A percentile compares a stretch with the other conserved stretches of the same genome.
These are phyloP conservation scores for Trissolcus japonicus DNA, from an alignment of 2,888 invertebrate genomes.

Conservation along the genomic window DNA sequence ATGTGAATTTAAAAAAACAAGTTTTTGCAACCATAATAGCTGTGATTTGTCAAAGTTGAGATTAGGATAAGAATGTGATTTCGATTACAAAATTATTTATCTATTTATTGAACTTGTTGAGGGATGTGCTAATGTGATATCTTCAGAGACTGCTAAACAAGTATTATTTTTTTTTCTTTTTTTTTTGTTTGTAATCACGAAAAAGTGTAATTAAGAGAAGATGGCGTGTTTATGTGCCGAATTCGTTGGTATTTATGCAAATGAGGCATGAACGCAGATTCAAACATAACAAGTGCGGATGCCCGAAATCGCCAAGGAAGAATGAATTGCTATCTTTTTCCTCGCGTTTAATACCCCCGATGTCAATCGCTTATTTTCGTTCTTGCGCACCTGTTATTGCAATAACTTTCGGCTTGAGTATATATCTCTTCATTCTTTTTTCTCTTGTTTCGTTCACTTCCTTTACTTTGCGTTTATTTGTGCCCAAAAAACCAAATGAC, in stretches of 20 bases:
- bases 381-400: constrained; percentile 12
- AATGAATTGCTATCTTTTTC: constrained; percentile 46
- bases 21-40: too few species aligned
- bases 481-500: constrained; percentile 18
- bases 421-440: background rate
- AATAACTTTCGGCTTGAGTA: constrained; percentile 16
- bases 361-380: background rate
- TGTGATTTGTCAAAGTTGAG: too few species aligned
- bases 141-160: constrained; percentile 15
- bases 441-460: background rate
- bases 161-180: constrained; percentile 25
- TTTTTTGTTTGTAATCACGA: constrained; percentile 23
- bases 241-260: constrained; percentile 46
- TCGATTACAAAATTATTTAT: too few species aligned
- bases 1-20: too few species aligned
- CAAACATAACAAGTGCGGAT: constrained; percentile 41
- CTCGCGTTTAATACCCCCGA: constrained; percentile 14
- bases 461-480: constrained; percentile 1
- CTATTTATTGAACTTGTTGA: background rate
- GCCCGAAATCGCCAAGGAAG: constrained; percentile 42
- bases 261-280: constrained; percentile 40
- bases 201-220: constrained; percentile 47
- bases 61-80: too few species aligned
- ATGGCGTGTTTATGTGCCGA: constrained; percentile 33
- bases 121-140: background rate